Base-by-base conservation (phyloP, 2,888 invertebrate species). In the Tinea pellionella region DNA sequence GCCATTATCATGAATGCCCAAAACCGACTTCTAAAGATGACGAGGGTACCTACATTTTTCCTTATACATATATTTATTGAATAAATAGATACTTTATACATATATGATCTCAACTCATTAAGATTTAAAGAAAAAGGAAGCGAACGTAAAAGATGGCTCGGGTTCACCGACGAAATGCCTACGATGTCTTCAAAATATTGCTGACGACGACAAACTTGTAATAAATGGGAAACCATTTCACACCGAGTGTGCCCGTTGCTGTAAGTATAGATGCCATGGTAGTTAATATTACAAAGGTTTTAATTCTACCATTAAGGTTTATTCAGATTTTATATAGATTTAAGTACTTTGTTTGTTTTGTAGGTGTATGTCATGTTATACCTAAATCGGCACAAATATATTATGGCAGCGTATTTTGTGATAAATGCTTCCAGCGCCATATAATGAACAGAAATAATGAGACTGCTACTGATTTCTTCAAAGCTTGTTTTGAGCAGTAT, bases 351-450 rank as follows among this genome's bases (percentile, higher is more conserved):
- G 24, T 24, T 53, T 12, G 24, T 47, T 41, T 70, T 74, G 1
- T 66, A 85, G 85, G 76, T 61, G 75, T 77, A 65, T 85, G 86
- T 66, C 81, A 77, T 61, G 61, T 67, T 8, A 71, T 79, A 1
- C 86, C 86, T 0, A 76, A 67, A 1, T 77, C 75, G 60, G 63
- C 78, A 12, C 84, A 86, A 67, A 81, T 86, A 55, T 86, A 85
- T 66, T 85, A 83, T 64, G 86, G 86, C 1, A 85, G 85, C 66
- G 78, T 84, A 1, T 86, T 86, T 64, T 86, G 86, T 61, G 85
- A 85, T 60, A 77, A 78, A 0, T 86, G 86, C 65, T 86, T 86
- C 66, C 68, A 84, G 37, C 71, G 73, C 37, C 76, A 79, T 62
- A 75, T 86, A 1, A 61, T 86, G 8, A 77, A 68, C 55, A 75